Evolutionary conservation across 37 sponge, comb jelly and placozoan genomes (phyloP), one percentile per base, ranked within the genome.

Genomic region (Hormiphora californensis): DNA sequence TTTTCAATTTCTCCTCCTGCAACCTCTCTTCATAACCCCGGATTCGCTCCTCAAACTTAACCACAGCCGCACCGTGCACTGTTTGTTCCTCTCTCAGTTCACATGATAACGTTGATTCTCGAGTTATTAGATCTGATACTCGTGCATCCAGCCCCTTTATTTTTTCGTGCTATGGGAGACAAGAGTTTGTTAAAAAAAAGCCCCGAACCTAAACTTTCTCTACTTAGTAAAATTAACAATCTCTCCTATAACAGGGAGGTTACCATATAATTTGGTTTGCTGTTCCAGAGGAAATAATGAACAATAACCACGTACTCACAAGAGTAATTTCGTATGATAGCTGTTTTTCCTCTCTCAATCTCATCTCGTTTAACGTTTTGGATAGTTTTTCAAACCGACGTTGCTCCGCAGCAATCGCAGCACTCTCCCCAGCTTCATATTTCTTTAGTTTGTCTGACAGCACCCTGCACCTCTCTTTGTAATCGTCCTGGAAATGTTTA

Each of bases 401-500:
- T 46, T 41, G 81, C 23, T 73, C 81, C 3, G 38, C 25, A 33
- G 81, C 81, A 22, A 73, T 4, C 3, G 81, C 81, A n/a, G 81
- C 81, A 73, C 81, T 73, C 23, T 73, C 81, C 2, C 81, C 81
- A 41, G 46, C 81, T 28, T 73, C 81, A 3, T 43, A 46, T 11
- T 73, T 33, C 23, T 73, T 73, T 41, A 73, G 23, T 4, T 46
- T 43, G 8, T 73, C 36, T 36, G 32, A 19, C 23, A 73, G 11
- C 46, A 30, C 17, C 22, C 46, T 41, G 23, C 32, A 25, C 22
- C 43, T 73, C 0, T 33, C 81, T 41, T 73, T 73, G 44, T 40
- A 73, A n/a, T 73, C 81, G 27, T 73, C 81, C 81, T 73, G 81
- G 36, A 19, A 34, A 25, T n/a, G n/a, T n/a, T n/a, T n/a, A n/a